A percentile compares a stretch with the other conserved stretches of the same genome.
Evolutionary conservation across 2,888 invertebrate species (phyloP).

Genomic region (Melieria picta): DNA sequence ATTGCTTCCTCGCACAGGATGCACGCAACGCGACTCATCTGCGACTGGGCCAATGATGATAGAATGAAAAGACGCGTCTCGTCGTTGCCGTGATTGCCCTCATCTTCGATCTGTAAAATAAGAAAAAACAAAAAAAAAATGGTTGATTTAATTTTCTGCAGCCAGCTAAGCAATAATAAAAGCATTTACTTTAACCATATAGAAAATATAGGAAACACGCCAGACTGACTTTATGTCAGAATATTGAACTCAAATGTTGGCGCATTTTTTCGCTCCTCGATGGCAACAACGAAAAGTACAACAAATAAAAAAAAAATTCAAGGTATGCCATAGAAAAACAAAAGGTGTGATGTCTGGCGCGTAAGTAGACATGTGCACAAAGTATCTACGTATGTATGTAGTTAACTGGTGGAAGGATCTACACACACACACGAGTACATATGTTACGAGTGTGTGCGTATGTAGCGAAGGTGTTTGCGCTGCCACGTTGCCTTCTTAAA

Average conservation of each 20-base stretch:
- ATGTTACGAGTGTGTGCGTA: too few relatives aligned
- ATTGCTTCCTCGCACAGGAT: conserved; percentile 89
- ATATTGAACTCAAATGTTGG: neutral
- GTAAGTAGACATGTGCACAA: neutral
- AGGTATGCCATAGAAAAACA: conserved; percentile 22
- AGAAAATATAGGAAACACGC: neutral
- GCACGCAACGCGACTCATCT: conserved; percentile 86
- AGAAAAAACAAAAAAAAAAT: conserved; percentile 27
- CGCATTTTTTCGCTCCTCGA: neutral
- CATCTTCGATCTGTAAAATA: conserved; percentile 91
- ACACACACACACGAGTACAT: too few relatives aligned
- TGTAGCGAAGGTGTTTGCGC: too few relatives aligned
- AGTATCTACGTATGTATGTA: too few relatives aligned
- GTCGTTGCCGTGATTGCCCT: conserved; percentile 97
- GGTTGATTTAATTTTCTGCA: too few relatives aligned
- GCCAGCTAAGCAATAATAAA: too few relatives aligned
- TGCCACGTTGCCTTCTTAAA: conserved; percentile 37
- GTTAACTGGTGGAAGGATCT: too few relatives aligned
- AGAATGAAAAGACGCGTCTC: conserved; percentile 96
- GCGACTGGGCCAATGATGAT: conserved; percentile 91
- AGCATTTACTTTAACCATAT: neutral
- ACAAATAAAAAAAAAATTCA: conserved; percentile 32
- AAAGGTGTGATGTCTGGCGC: conserved; percentile 35
- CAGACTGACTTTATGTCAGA: neutral
- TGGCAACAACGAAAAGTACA: neutral